These are phyloP conservation scores for Gallinago paraguaiae DNA, from an alignment of 2,113 vertebrate species.

Conservation along the genomic window DNA sequence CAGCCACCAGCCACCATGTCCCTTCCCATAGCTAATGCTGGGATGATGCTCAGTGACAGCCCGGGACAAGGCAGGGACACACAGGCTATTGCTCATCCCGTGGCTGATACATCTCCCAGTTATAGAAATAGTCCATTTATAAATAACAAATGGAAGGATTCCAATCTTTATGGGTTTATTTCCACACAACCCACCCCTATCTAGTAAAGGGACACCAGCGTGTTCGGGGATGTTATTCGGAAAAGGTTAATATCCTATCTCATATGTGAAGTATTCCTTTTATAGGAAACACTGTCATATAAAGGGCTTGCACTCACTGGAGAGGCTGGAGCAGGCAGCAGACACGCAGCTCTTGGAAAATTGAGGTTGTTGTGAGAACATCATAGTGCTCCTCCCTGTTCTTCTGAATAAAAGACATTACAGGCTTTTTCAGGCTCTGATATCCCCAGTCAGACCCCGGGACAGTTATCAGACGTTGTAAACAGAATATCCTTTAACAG, in stretches of 20 bases:
- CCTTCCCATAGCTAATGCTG: not conserved
- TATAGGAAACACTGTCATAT: not conserved
- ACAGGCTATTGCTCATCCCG: not conserved
- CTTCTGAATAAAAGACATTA: not conserved
- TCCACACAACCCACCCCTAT: not conserved
- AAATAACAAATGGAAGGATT: not conserved
- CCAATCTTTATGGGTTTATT: not conserved
- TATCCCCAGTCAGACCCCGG: not conserved
- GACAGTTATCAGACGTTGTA: not conserved
- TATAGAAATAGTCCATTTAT: not conserved
- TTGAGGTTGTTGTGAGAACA: not conserved
- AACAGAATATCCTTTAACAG: constrained; percentile 3
- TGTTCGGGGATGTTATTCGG: not conserved
- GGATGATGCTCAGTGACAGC: not conserved
- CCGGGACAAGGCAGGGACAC: not conserved
- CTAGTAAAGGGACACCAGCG: not conserved
- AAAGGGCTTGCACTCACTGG: not conserved
- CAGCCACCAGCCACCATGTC: not conserved
- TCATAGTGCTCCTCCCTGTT: not conserved
- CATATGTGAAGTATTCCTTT: not conserved
- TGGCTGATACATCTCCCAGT: not conserved
- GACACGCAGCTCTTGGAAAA: not conserved
- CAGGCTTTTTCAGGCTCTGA: rapidly evolving
- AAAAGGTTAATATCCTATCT: not conserved
- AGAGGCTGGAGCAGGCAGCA: not conserved